phyloP scores from a whole-genome alignment of 2,113 vertebrate species.

The Oncorhynchus tshawytscha region DNA sequence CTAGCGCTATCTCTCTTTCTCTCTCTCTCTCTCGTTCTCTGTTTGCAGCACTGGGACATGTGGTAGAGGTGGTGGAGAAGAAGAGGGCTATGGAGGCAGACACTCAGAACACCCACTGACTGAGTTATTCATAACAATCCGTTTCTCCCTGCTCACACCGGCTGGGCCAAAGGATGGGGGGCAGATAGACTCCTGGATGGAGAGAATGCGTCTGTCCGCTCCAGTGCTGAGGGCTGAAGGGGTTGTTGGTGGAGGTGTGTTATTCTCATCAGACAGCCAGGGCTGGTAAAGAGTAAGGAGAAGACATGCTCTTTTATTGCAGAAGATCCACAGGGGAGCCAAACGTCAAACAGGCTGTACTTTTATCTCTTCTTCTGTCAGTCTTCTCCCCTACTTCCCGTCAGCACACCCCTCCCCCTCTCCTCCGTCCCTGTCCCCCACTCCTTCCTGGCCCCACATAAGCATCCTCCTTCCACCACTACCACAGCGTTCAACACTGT shows the following conservation, averaged over 20 bases:
- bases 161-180: constrained; percentile 26
- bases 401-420: constrained; percentile 23
- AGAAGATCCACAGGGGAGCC: constrained; percentile 46
- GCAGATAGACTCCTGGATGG: neutral
- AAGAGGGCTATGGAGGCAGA: neutral
- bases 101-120: constrained; percentile 31
- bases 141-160: constrained; percentile 29
- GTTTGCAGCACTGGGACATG: neutral
- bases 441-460: constrained; percentile 37
- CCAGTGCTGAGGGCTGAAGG: neutral
- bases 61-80: neutral
- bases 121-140: constrained; percentile 41
- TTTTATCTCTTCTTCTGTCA: constrained; percentile 62
- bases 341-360: constrained; percentile 62
- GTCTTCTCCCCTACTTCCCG: constrained; percentile 58
- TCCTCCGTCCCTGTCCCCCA: constrained; percentile 11
- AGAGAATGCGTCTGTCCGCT: constrained; percentile 16
- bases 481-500: constrained; percentile 28
- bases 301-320: constrained; percentile 73
- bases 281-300: constrained; percentile 65
- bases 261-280: constrained; percentile 71
- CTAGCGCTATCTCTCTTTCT: too few species aligned
- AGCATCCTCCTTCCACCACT: constrained; percentile 43
- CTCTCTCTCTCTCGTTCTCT: too few species aligned
- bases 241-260: constrained; percentile 59